A percentile compares a stretch with the other conserved stretches of the same genome.
These are phyloP conservation scores for Tetranychus truncatus DNA, from an alignment of 2,888 invertebrate species.

Conservation along the genomic window DNA sequence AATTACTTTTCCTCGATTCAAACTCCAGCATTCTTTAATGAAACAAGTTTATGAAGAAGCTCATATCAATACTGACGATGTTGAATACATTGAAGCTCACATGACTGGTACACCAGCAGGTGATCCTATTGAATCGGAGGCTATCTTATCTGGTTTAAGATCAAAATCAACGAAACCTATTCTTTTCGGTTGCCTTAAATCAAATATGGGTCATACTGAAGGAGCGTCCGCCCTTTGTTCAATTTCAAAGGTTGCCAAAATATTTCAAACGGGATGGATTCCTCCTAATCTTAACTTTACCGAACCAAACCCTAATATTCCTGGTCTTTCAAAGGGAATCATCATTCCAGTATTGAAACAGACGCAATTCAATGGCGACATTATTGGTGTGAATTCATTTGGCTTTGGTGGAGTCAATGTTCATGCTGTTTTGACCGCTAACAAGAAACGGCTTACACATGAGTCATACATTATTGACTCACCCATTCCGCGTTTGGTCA, in stretches of 20 bases:
- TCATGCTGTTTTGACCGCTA: constrained; percentile 62
- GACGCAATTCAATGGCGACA: constrained; percentile 71
- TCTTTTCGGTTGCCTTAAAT: constrained; percentile 38
- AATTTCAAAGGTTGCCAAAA: constrained; percentile 35
- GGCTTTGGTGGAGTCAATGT: constrained; percentile 95
- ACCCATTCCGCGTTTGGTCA: constrained; percentile 37
- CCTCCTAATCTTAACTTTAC: constrained; percentile 79
- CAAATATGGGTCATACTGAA: constrained; percentile 41
- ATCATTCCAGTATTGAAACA: constrained; percentile 37
- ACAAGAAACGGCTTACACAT: constrained; percentile 39
- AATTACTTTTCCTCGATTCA: constrained; percentile 62
- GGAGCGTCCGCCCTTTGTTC: constrained; percentile 37
- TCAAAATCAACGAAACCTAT: constrained; percentile 30
- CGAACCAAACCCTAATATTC: constrained; percentile 66
- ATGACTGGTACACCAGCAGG: constrained; percentile 26
- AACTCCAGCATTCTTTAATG: constrained; percentile 42
- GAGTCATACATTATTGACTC: constrained; percentile 2
- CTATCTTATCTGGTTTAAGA: constrained; percentile 27
- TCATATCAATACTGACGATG: constrained; percentile 10
- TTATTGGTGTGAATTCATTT: constrained; percentile 76
- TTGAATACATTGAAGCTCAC: constrained; percentile 16
- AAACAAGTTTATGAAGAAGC: not conserved
- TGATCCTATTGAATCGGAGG: constrained; percentile 12
- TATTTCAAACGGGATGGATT: constrained; percentile 36
- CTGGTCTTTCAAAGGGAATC: constrained; percentile 69